Evolutionary conservation across 2,797 vertebrate species (phyloP).

Genomic region (Lophius americanus): DNA sequence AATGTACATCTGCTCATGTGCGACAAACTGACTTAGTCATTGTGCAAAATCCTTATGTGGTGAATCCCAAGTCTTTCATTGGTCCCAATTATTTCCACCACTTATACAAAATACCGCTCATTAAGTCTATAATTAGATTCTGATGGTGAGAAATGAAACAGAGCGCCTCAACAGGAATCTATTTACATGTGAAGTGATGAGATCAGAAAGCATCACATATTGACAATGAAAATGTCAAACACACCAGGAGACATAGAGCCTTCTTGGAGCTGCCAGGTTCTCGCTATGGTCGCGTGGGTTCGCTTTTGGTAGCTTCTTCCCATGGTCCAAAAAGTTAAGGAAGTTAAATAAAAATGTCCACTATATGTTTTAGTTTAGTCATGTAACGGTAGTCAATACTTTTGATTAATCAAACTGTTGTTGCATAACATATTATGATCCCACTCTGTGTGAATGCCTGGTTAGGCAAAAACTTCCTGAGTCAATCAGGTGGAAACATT

Average conservation of each 20-base stretch:
- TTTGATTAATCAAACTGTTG: constrained; percentile 2
- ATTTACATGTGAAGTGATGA: constrained; percentile 20
- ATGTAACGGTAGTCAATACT: neutral
- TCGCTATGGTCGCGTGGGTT: no score
- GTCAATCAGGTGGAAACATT: constrained; percentile 15
- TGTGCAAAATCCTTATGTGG: neutral
- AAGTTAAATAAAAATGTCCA: no score
- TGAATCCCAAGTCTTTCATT: constrained; percentile 8
- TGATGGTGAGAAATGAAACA: constrained; percentile 17
- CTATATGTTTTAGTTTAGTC: neutral
- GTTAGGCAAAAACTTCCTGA: constrained; percentile 23
- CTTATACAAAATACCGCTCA: constrained; percentile 5
- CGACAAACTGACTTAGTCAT: neutral
- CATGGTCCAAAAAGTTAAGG: no score
- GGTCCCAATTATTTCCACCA: constrained; percentile 32
- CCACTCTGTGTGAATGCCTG: constrained; percentile 7
- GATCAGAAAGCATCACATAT: constrained; percentile 21
- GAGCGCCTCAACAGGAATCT: constrained; percentile 17
- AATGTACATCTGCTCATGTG: neutral
- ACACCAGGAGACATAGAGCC: no score
- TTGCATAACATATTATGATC: constrained; percentile 7
- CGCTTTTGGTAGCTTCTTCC: no score
- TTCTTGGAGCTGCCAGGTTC: no score
- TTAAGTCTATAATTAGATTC: constrained; percentile 18
- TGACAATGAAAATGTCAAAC: neutral